Percentiles rank a stretch among this genome's conserved stretches.
These are phyloP conservation scores for Myxocyprinus asiaticus DNA, from an alignment of 2,113 vertebrate species.

Conservation along the genomic window DNA sequence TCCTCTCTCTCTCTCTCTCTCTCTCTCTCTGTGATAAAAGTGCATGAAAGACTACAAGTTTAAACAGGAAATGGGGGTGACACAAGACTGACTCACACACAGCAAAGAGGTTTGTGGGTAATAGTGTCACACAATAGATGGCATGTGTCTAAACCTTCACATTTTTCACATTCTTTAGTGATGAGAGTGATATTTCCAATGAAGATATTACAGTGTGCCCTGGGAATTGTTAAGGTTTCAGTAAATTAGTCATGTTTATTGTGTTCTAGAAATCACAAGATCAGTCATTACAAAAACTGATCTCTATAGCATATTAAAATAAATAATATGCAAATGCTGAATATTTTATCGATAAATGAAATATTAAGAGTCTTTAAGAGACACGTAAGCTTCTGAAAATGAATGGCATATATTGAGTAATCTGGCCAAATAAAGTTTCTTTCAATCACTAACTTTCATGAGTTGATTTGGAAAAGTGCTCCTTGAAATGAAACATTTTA, in stretches of 20 bases:
- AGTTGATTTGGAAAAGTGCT: no score
- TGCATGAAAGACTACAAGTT: constrained; percentile 17
- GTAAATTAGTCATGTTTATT: constrained; percentile 23
- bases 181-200: background rate
- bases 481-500: no score
- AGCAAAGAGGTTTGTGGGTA: constrained; percentile 40
- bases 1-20: background rate
- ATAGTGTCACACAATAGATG: constrained; percentile 11
- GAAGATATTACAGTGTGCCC: background rate
- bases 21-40: background rate
- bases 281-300: background rate
- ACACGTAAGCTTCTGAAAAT: no score
- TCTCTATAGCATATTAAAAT: no score
- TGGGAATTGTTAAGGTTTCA: background rate
- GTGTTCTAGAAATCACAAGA: background rate
- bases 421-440: no score
- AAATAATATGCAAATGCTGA: no score
- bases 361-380: no score
- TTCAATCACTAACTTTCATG: no score
- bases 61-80: constrained; percentile 30
- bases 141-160: constrained; percentile 5
- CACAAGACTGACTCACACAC: constrained; percentile 28
- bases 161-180: constrained; percentile 1
- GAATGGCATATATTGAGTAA: no score
- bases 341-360: no score